Evolutionary conservation across 1,140 invertebrate species (phyloP), one percentile per base, ranked within the genome.

Genomic region (Pogonomyrmex barbatus): DNA sequence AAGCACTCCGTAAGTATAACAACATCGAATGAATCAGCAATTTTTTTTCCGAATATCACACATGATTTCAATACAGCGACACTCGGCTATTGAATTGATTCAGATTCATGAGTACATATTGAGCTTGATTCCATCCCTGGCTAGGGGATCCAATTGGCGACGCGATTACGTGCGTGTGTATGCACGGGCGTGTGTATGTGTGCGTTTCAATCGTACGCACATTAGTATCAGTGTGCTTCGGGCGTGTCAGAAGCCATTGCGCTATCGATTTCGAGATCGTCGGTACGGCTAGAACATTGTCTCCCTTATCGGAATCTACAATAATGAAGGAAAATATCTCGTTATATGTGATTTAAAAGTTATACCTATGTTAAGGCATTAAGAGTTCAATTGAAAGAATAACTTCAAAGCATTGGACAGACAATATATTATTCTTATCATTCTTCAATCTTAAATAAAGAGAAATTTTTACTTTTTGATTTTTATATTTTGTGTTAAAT

Each of bases 241-340:
- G 63, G 54, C 65, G 75, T 75, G 60, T 60, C 60, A 36, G 60
- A 85, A 67, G 88, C 82, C 83, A 65, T 58, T 70, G 56, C 39
- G 47, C 36, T 85, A 90, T 90, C 87, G 88, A 90, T 89, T 56
- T 47, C 67, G 12, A 58, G 75, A 89, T 90, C 85, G 52, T 75
- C 58, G 45, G 42, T 71, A 42, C 14, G 50, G 36, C 50, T 8
- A 50, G 45, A 47, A 89, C 71, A 68, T 65, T 70, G 54, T 65
- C 70, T 79, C 65, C n/a, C n/a, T 79, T 71, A n/a, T 42, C 36
- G 47, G 33, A 54, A 10, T 62, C 36, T 52, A 30, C 17, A 3
- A 50, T 6, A 24, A 54, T 30, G 30, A 36, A 36, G 8, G 14
- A 36, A 17, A 39, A 24, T 36, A 39, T 14, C 9, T 76, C 36